phyloP scores from a whole-genome alignment of 2,797 vertebrate genomes.

The Luscinia luscinia region DNA sequence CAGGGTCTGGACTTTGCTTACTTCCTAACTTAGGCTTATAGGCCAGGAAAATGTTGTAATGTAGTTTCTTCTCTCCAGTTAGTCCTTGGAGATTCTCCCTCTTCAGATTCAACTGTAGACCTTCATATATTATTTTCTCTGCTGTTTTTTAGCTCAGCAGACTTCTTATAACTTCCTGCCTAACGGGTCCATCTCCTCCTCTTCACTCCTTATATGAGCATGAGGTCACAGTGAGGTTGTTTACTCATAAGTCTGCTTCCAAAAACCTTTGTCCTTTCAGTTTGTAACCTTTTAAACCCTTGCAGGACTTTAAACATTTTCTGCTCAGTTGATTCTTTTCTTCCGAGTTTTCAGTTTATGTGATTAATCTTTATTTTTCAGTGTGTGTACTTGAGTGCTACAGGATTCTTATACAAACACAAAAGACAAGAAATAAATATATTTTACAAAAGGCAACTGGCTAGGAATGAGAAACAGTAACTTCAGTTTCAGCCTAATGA shows the following conservation, averaged over 20 bases:
- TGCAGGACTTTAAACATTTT: constrained; percentile 48
- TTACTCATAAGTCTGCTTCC: constrained; percentile 64
- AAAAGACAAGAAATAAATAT: constrained; percentile 54
- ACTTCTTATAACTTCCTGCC: constrained; percentile 70
- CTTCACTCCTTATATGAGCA: constrained; percentile 65
- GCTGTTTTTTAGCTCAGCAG: constrained; percentile 75
- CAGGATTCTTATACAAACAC: constrained; percentile 48
- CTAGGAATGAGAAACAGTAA: constrained; percentile 35
- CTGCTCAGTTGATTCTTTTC: constrained; percentile 23
- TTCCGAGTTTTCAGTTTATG: constrained; percentile 48
- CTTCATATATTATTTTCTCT: constrained; percentile 74
- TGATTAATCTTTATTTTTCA: constrained; percentile 69
- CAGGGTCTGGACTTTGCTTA: constrained; percentile 69
- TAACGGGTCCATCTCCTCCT: constrained; percentile 63
- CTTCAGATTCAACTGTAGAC: constrained; percentile 71
- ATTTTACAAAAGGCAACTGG: constrained; percentile 54
- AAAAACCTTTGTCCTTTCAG: constrained; percentile 60
- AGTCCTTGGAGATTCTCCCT: constrained; percentile 76
- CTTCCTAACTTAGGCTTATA: constrained; percentile 72
- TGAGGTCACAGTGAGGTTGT: constrained; percentile 65
- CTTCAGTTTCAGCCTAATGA: constrained; percentile 53
- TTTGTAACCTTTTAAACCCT: constrained; percentile 66
- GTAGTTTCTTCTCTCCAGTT: constrained; percentile 73
- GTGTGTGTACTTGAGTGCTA: constrained; percentile 45
- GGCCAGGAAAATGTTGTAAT: constrained; percentile 84